Evolutionary conservation across 2,113 vertebrate species (phyloP).

Genomic region (Sciurus niger): DNA sequence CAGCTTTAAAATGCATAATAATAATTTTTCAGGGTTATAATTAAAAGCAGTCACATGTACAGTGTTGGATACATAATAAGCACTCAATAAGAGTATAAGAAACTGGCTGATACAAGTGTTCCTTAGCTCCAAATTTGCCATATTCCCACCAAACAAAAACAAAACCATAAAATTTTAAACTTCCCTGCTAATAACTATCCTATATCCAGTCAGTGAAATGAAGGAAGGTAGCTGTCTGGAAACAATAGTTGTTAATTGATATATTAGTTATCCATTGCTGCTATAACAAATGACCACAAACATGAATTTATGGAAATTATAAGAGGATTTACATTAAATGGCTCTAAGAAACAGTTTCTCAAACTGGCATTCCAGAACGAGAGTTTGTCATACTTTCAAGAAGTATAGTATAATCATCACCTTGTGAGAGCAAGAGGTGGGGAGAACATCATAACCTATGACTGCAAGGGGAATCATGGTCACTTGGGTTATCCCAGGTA

Average conservation of each 20-base stretch:
- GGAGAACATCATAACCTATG: neutral
- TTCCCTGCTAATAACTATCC: neutral
- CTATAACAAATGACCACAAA: neutral
- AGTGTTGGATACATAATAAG: neutral
- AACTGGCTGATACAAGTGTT: neutral
- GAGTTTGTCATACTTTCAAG: neutral
- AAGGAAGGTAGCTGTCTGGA: neutral
- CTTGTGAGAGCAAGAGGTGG: neutral
- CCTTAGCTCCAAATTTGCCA: neutral
- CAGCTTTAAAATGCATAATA: neutral
- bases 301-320: constrained; percentile 4
- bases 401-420: neutral
- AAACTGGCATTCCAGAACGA: neutral
- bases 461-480: no score
- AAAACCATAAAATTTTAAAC: neutral
- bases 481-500: neutral
- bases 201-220: neutral
- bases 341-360: neutral
- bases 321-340: neutral
- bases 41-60: neutral
- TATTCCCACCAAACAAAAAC: neutral
- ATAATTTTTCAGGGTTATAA: neutral
- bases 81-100: neutral
- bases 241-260: neutral
- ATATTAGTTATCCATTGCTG: neutral